Percentiles rank a stretch among this genome's conserved stretches.
Conservation (phyloP, 1,140 invertebrate species). For the Pseudomyrmex dendroicus region DNA sequence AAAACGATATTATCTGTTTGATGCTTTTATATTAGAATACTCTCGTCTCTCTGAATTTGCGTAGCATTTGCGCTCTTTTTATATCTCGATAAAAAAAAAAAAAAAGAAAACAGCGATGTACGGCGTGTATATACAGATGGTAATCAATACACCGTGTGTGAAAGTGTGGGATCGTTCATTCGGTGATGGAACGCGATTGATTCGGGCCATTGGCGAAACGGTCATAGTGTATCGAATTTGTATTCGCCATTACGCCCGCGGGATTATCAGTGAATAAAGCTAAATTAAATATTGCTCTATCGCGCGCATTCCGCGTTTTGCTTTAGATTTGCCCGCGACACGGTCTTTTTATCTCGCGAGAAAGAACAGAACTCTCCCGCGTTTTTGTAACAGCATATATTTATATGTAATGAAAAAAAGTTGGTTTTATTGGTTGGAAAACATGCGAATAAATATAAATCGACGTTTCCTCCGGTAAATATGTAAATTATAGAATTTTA, state of each 20-base stretch:
- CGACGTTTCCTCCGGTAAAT: neutral
- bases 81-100: no score
- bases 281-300: slow-evolving; percentile 41
- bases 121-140: neutral
- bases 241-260: neutral
- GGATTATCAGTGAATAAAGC: slow-evolving; percentile 13
- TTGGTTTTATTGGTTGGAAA: neutral
- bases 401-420: no score
- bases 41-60: no score
- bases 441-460: neutral
- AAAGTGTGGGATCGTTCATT: neutral
- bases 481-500: neutral
- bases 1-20: no score
- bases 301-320: neutral
- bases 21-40: no score
- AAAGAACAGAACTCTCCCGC: neutral
- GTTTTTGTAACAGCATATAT: no score
- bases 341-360: neutral
- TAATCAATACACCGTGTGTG: neutral
- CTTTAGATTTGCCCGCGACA: neutral
- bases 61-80: no score
- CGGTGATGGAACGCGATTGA: slow-evolving; percentile 14
- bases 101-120: no score
- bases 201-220: neutral
- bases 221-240: slow-evolving; percentile 28